Evolutionary conservation across 2,888 invertebrate genomes (phyloP).

Genomic region (Drosophila monieri): DNA sequence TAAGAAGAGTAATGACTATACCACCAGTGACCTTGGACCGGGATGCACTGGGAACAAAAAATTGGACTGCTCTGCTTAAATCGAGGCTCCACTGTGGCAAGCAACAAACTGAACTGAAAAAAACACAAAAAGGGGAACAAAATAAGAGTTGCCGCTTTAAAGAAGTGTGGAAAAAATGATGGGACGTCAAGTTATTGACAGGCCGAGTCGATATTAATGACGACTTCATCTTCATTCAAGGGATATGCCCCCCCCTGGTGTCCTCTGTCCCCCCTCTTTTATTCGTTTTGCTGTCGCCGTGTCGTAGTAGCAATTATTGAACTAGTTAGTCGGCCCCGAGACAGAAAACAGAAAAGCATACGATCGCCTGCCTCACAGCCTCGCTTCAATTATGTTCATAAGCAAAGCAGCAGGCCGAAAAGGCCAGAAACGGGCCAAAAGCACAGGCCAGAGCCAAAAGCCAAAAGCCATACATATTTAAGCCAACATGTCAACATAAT

Average conservation of each 20-base stretch:
- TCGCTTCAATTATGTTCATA: slow-evolving; percentile 30
- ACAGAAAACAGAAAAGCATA: slow-evolving; percentile 5
- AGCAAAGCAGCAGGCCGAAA: slow-evolving; percentile 26
- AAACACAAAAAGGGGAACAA: not conserved
- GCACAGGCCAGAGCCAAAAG: not conserved
- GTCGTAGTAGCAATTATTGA: slow-evolving; percentile 74
- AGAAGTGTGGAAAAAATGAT: slow-evolving; percentile 60
- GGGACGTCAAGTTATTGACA: slow-evolving; percentile 78
- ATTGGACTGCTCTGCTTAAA: slow-evolving; percentile 48
- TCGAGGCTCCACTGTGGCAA: slow-evolving; percentile 35
- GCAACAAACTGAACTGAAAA: no score
- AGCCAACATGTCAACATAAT: slow-evolving; percentile 82
- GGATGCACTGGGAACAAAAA: slow-evolving; percentile 52
- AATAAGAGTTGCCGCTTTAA: slow-evolving; percentile 48
- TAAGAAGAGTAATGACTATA: slow-evolving; percentile 14
- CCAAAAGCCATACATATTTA: slow-evolving; percentile 61
- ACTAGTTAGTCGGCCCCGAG: slow-evolving; percentile 52
- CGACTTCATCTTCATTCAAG: slow-evolving; percentile 70
- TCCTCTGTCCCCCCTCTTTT: not conserved
- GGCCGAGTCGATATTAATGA: slow-evolving; percentile 77
- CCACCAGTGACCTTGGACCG: slow-evolving; percentile 67
- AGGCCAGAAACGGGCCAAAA: not conserved
- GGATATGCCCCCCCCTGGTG: slow-evolving; percentile 40
- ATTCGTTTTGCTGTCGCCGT: slow-evolving; percentile 55
- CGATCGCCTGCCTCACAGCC: not conserved